Evolutionary conservation across 2,888 invertebrate genomes (phyloP).

Genomic region (Melanchra persicariae): DNA sequence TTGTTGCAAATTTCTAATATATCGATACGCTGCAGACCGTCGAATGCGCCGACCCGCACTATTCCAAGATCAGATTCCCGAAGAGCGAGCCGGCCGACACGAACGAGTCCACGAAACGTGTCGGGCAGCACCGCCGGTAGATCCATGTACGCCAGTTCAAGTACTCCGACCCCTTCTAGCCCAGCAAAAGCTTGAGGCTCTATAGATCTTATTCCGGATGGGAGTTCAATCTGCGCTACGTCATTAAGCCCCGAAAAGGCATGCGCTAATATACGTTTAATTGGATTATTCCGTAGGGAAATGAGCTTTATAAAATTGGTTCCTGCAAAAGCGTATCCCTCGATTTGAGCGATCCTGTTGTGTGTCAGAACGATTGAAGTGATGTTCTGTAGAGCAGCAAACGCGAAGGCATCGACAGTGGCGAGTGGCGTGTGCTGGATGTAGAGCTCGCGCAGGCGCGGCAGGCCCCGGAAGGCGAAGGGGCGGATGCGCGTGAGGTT

Average conservation of each 20-base stretch:
- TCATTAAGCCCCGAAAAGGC: slow-evolving; percentile 96
- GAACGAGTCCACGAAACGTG: slow-evolving; percentile 94
- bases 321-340: slow-evolving; percentile 96
- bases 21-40: slow-evolving; percentile 93
- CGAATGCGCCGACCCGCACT: slow-evolving; percentile 94
- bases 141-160: slow-evolving; percentile 96
- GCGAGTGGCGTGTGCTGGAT: slow-evolving; percentile 96
- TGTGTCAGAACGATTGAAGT: slow-evolving; percentile 93
- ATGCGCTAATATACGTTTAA: slow-evolving; percentile 94
- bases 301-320: slow-evolving; percentile 96
- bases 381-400: slow-evolving; percentile 96
- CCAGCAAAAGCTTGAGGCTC: slow-evolving; percentile 96
- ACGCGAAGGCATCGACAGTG: slow-evolving; percentile 95
- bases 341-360: slow-evolving; percentile 93
- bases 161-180: slow-evolving; percentile 94
- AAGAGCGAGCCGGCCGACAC: slow-evolving; percentile 94
- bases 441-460: slow-evolving; percentile 94
- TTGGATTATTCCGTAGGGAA: slow-evolving; percentile 95
- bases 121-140: slow-evolving; percentile 92
- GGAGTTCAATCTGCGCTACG: slow-evolving; percentile 95
- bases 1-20: slow-evolving; percentile 95
- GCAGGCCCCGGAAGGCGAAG: slow-evolving; percentile 96
- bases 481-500: slow-evolving; percentile 95
- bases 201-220: slow-evolving; percentile 94
- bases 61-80: slow-evolving; percentile 96